Conservation (phyloP, 1,140 invertebrate genomes). For the Teleogryllus occipitalis region DNA sequence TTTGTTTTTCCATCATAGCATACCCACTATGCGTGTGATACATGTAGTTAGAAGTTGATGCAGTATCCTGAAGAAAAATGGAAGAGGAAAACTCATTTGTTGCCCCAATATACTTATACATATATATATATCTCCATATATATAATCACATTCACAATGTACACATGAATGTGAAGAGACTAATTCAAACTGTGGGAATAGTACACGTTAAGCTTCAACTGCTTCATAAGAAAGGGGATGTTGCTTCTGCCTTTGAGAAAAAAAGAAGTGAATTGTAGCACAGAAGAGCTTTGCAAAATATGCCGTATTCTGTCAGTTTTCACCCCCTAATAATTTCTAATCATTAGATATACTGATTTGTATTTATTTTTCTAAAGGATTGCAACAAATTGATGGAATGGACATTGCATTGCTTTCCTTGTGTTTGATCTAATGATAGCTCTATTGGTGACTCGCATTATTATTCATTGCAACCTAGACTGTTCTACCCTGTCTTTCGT, state of each 20-base stretch:
- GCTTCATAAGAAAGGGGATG: not conserved
- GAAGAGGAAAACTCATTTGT: not conserved
- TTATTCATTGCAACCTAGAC: not conserved
- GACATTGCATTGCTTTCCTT: constrained; percentile 1
- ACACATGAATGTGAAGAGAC: not conserved
- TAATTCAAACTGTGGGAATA: not conserved
- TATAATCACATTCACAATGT: not conserved
- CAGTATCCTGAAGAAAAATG: not conserved
- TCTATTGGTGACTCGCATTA: not conserved
- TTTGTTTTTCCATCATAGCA: constrained; percentile 6
- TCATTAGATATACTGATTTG: not conserved
- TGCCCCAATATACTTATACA: not conserved
- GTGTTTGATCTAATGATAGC: not conserved
- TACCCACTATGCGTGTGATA: not conserved
- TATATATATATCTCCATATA: not conserved
- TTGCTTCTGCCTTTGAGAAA: not conserved
- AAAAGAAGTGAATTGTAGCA: constrained; percentile 4
- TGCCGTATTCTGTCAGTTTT: not conserved
- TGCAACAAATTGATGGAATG: constrained; percentile 4
- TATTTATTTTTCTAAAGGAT: not conserved
- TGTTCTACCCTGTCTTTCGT: not conserved
- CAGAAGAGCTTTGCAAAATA: constrained; percentile 1
- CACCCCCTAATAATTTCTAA: not conserved
- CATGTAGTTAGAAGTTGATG: constrained; percentile 9
- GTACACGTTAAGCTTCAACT: not conserved